phyloP scores from a whole-genome alignment of 2,888 invertebrate genomes.

The Cynaeus angustus region DNA sequence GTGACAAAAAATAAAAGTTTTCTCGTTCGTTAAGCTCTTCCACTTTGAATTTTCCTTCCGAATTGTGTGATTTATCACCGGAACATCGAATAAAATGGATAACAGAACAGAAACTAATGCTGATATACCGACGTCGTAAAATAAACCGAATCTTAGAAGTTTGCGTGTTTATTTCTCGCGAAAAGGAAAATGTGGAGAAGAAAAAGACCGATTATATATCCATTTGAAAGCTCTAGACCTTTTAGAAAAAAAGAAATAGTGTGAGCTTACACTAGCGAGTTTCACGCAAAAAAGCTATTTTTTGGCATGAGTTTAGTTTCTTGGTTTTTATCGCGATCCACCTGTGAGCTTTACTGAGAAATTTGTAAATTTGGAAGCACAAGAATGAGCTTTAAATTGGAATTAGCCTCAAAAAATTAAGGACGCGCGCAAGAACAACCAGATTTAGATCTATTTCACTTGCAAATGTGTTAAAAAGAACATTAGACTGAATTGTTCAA shows the following conservation, averaged over 20 bases:
- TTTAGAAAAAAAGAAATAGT: constrained; percentile 4
- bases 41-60: constrained; percentile 22
- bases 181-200: constrained; percentile 14
- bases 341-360: not conserved
- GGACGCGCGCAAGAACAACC: not conserved
- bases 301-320: not conserved
- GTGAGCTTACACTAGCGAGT: not conserved
- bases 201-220: constrained; percentile 28
- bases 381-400: constrained; percentile 9
- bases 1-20: constrained; percentile 15
- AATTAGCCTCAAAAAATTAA: constrained; percentile 5
- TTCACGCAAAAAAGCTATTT: constrained; percentile 11
- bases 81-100: constrained; percentile 16
- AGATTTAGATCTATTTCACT: constrained; percentile 4
- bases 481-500: no score
- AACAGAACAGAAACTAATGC: constrained; percentile 9
- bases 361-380: not conserved
- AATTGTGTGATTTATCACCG: constrained; percentile 15
- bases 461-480: constrained; percentile 1
- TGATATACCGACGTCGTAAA: constrained; percentile 30
- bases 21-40: constrained; percentile 17
- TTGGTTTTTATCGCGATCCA: not conserved
- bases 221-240: constrained; percentile 7
- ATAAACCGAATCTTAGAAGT: constrained; percentile 25
- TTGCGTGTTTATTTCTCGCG: constrained; percentile 26